Evolutionary conservation across 2,113 vertebrate genomes (phyloP).

Genomic region (Pterocles burchelli): DNA sequence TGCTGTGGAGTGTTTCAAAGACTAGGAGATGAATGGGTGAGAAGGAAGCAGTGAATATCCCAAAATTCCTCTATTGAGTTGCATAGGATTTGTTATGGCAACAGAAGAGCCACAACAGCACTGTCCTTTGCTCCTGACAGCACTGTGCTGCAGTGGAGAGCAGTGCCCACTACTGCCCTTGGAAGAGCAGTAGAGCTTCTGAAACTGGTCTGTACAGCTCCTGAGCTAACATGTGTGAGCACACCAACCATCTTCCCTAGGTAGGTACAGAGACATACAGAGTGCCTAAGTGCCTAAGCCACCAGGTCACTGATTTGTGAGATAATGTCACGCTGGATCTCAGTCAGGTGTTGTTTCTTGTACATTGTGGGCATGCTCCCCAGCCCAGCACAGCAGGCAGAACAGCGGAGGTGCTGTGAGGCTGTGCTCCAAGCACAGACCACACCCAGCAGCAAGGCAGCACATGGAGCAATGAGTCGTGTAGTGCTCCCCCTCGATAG

Average conservation of each 20-base stretch:
- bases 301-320: not conserved
- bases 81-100: not conserved
- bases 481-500: not conserved
- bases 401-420: not conserved
- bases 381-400: not conserved
- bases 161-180: not conserved
- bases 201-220: not conserved
- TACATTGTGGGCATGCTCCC: rapidly evolving
- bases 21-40: not conserved
- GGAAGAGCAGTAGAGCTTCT: not conserved
- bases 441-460: not conserved
- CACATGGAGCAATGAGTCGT: not conserved
- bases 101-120: not conserved
- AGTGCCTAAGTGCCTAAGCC: not conserved
- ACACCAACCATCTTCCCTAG: not conserved
- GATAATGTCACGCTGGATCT: not conserved
- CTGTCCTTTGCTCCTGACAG: not conserved
- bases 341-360: not conserved
- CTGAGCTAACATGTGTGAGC: rapidly evolving
- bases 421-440: not conserved
- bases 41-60: not conserved
- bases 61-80: not conserved
- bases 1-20: not conserved
- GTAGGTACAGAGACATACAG: not conserved
- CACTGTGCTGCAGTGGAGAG: not conserved